Conservation (phyloP, 2,888 invertebrate genomes). For the Aphelenchoides bicaudatus region DNA sequence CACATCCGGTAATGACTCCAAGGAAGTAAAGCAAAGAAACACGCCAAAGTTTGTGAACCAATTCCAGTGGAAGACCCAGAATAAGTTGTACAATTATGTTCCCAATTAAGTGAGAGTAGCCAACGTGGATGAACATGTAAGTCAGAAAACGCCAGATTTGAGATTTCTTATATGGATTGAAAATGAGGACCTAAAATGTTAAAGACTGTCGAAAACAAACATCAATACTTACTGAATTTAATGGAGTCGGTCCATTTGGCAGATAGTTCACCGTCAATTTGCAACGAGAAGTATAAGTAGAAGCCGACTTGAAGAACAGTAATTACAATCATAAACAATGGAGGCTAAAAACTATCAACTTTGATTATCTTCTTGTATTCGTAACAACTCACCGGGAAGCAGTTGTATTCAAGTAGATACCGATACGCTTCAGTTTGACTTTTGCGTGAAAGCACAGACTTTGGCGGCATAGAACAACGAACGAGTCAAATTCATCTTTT, state of each 20-base stretch:
- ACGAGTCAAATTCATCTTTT: conserved; percentile 41
- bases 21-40: conserved; percentile 68
- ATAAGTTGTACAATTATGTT: conserved; percentile 86
- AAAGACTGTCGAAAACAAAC: too few relatives aligned
- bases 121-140: conserved; percentile 65
- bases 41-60: conserved; percentile 93
- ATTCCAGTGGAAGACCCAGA: conserved; percentile 87
- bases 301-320: conserved; percentile 70
- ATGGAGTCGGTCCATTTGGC: conserved; percentile 72
- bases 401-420: conserved; percentile 74
- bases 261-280: conserved; percentile 57
- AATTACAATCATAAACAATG: conserved; percentile 84
- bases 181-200: too few relatives aligned
- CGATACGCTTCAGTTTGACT: conserved; percentile 33
- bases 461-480: conserved; percentile 50
- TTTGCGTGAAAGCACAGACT: conserved; percentile 42
- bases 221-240: conserved; percentile 68
- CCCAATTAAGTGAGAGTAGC: conserved; percentile 73
- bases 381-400: too few relatives aligned
- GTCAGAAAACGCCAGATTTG: conserved; percentile 89
- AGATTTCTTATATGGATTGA: conserved; percentile 77
- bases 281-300: conserved; percentile 66
- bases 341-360: too few relatives aligned
- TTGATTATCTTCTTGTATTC: too few relatives aligned
- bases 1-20: conserved; percentile 61